Conservation (phyloP, 2,888 invertebrate genomes). For the Copidosoma aretas region DNA sequence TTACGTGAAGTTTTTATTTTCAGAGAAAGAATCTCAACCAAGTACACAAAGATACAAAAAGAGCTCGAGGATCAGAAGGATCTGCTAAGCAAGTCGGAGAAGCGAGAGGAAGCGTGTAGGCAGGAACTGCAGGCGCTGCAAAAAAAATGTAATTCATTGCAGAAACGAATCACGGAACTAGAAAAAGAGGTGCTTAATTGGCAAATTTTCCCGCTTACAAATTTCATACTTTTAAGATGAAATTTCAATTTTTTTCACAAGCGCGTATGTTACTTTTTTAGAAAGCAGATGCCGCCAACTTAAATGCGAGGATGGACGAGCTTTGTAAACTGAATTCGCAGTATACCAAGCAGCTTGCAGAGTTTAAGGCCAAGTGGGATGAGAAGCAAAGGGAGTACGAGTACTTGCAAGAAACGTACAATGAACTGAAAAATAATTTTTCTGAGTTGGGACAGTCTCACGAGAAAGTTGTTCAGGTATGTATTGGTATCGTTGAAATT, state of each 20-base stretch:
- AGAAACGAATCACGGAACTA: constrained; percentile 41
- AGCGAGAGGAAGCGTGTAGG: constrained; percentile 41
- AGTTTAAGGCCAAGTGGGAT: constrained; percentile 37
- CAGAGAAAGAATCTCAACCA: constrained; percentile 44
- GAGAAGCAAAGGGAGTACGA: constrained; percentile 43
- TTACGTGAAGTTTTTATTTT: constrained; percentile 10
- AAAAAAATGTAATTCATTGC: constrained; percentile 40
- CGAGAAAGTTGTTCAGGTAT: constrained; percentile 43
- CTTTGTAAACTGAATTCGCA: constrained; percentile 43
- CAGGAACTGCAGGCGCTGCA: constrained; percentile 41
- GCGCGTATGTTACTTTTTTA: constrained; percentile 34
- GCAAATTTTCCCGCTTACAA: neutral
- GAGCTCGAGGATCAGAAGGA: constrained; percentile 49
- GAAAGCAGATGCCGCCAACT: constrained; percentile 39
- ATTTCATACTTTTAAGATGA: neutral
- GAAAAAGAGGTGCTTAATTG: constrained; percentile 41
- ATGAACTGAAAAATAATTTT: constrained; percentile 39
- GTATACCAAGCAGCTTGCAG: constrained; percentile 28
- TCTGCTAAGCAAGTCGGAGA: constrained; percentile 37
- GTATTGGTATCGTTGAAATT: neutral
- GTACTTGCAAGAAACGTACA: constrained; percentile 39
- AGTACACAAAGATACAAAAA: constrained; percentile 41
- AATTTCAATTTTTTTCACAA: constrained; percentile 1
- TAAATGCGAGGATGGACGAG: constrained; percentile 41
- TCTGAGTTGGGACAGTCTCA: constrained; percentile 41